phyloP scores from a whole-genome alignment of 2,797 vertebrate species.

The Hydrolagus colliei region DNA sequence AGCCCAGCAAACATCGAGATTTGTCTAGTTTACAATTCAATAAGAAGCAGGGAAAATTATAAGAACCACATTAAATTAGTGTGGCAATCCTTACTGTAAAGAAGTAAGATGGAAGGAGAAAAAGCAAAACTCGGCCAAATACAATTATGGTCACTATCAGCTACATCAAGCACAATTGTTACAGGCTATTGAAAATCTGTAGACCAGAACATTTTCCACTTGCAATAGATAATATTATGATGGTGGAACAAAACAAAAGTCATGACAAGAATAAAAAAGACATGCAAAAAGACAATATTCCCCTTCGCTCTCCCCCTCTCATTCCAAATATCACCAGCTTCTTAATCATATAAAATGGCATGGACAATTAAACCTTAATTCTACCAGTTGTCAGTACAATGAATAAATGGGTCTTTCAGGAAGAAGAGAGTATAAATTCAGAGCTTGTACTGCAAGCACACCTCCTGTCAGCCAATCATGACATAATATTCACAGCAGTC shows the following conservation, averaged over 20 bases:
- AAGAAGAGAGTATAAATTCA: not conserved
- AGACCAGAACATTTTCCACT: not conserved
- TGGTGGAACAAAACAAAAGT: not conserved
- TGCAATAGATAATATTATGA: not conserved
- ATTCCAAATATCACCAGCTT: not conserved
- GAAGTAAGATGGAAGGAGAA: not conserved
- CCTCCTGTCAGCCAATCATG: not conserved
- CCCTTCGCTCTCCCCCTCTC: no score
- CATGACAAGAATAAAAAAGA: not conserved
- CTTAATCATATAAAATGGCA: not conserved
- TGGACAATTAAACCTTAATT: not conserved
- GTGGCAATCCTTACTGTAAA: not conserved
- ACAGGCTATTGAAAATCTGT: not conserved
- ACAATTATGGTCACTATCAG: not conserved
- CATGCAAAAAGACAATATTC: not conserved
- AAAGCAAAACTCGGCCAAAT: not conserved
- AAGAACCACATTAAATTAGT: not conserved
- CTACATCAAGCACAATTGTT: not conserved
- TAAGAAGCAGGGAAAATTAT: not conserved
- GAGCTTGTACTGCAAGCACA: not conserved
- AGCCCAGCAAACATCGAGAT: no score
- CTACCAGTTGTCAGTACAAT: not conserved
- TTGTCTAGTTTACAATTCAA: not conserved
- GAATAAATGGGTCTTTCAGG: not conserved
- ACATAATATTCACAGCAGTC: not conserved